Conservation (phyloP, 92 coral and sea anemone genomes). For the Umimayanthus chanpuru region DNA sequence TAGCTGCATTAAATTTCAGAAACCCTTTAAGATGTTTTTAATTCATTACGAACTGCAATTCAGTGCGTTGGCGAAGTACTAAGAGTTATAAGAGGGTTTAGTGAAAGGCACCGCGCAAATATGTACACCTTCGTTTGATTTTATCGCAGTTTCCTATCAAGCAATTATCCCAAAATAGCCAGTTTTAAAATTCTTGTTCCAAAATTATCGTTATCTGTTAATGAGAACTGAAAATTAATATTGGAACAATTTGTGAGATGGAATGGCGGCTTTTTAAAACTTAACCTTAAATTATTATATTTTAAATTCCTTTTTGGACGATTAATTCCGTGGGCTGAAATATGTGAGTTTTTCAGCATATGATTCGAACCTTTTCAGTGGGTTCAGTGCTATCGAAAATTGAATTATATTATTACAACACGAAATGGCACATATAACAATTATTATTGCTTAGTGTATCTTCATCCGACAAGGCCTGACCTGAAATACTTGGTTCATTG, state of each 20-base stretch:
- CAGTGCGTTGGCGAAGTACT: not conserved
- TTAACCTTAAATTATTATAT: no score
- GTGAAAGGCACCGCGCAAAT: no score
- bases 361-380: no score
- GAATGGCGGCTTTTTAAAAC: not conserved
- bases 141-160: not conserved
- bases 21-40: not conserved
- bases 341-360: not conserved
- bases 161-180: slow-evolving; percentile 15
- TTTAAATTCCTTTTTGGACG: not conserved
- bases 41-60: no score
- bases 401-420: no score
- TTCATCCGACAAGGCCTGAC: not conserved
- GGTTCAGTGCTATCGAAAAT: no score
- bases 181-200: not conserved
- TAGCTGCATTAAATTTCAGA: not conserved
- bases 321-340: not conserved
- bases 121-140: no score
- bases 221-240: slow-evolving; percentile 1
- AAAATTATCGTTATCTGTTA: slow-evolving; percentile 13
- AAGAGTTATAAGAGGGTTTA: not conserved
- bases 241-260: not conserved
- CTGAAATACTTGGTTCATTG: not conserved
- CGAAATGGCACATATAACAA: not conserved
- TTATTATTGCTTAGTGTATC: not conserved